Conservation (phyloP, 2,888 invertebrate genomes). For the Cephus sareptanus region DNA sequence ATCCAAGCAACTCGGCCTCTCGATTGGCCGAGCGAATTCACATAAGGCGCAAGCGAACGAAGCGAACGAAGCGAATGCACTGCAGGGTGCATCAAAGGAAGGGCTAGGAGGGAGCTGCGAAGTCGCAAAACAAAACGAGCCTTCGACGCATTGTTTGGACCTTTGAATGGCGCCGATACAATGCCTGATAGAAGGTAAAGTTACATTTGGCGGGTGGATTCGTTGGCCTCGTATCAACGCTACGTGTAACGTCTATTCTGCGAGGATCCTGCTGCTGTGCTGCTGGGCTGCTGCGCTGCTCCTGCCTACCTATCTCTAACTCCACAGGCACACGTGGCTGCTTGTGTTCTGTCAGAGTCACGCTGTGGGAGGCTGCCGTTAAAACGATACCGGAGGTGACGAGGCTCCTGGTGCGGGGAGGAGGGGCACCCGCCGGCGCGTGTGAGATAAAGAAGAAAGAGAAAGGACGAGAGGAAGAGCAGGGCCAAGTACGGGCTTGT, state of each 20-base stretch:
- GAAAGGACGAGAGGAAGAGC: neutral
- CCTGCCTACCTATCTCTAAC: neutral
- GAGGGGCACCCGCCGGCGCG: neutral
- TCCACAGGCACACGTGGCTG: neutral
- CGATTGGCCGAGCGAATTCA: neutral
- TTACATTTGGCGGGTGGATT: slow-evolving; percentile 5
- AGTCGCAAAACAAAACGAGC: slow-evolving; percentile 56
- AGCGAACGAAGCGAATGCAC: neutral
- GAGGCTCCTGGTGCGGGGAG: neutral
- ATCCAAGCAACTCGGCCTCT: neutral
- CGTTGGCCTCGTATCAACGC: slow-evolving; percentile 2
- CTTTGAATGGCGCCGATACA: slow-evolving; percentile 56
- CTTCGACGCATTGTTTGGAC: slow-evolving; percentile 56
- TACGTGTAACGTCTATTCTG: neutral
- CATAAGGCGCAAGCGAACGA: neutral
- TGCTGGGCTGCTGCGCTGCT: neutral
- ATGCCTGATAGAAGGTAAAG: slow-evolving; percentile 44
- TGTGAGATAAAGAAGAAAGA: neutral
- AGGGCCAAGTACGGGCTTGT: neutral
- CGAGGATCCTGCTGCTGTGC: neutral
- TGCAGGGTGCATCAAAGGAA: neutral
- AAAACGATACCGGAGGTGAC: neutral
- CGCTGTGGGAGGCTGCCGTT: neutral
- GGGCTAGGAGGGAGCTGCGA: slow-evolving; percentile 44
- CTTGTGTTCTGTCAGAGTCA: neutral